phyloP scores from a whole-genome alignment of 2,888 invertebrate species.

The Hyppa rectilinea region DNA sequence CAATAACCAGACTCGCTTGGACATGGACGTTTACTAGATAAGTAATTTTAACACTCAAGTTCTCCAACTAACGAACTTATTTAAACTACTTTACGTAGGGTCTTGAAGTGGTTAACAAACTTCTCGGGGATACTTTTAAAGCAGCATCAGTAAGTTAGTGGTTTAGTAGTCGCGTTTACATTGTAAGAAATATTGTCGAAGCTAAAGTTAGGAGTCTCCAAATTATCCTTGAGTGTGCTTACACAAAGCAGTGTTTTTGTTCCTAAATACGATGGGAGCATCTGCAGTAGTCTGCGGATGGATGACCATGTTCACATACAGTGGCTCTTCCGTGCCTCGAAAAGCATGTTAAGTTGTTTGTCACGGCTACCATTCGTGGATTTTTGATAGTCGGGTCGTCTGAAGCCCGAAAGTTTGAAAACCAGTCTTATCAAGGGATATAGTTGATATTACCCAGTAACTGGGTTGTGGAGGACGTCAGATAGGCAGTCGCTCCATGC shows the following conservation, averaged over 20 bases:
- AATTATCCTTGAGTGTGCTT: neutral
- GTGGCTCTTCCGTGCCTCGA: no score
- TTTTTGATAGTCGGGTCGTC: no score
- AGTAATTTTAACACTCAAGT: constrained; percentile 24
- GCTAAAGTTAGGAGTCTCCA: neutral
- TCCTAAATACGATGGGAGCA: neutral
- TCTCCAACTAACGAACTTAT: constrained; percentile 27
- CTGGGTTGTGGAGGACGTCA: no score
- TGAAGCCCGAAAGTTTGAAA: no score
- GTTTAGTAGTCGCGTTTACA: constrained; percentile 7
- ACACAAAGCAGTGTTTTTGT: neutral
- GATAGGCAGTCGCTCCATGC: no score
- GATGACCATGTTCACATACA: no score
- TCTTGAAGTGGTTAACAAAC: constrained; percentile 20
- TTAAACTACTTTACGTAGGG: constrained; percentile 35
- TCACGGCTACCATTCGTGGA: no score
- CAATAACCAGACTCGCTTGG: constrained; percentile 6
- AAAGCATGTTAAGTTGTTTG: no score
- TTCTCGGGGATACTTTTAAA: constrained; percentile 25
- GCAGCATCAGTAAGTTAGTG: constrained; percentile 15
- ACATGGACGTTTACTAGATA: constrained; percentile 9
- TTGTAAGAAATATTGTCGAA: neutral
- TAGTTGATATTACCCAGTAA: no score
- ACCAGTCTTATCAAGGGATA: no score
- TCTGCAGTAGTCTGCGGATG: no score